Evolutionary conservation across 2,797 vertebrate genomes (phyloP).

Genomic region (Cuculus canorus): DNA sequence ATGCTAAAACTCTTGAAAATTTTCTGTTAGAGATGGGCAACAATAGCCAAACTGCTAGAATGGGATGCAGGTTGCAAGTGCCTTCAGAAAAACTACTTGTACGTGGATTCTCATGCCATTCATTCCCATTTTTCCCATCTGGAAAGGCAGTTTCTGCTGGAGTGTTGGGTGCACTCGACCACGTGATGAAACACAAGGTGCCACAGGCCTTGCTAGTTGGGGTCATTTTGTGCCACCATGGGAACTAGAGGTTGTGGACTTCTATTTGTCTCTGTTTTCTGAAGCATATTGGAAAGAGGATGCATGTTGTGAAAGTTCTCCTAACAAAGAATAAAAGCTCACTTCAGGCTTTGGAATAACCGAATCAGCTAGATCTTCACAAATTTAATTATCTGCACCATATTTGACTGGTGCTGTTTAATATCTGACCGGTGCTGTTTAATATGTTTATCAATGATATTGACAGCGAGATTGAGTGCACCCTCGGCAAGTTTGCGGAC

Average conservation of each 20-base stretch:
- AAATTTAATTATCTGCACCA: neutral
- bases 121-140: neutral
- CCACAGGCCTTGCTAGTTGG: neutral
- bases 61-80: neutral
- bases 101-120: neutral
- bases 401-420: too few species aligned
- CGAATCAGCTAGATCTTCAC: neutral
- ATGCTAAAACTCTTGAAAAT: neutral
- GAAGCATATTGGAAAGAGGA: neutral
- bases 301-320: neutral
- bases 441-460: too few species aligned
- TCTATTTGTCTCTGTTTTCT: neutral
- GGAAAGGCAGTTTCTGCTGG: neutral
- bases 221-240: rapidly evolving
- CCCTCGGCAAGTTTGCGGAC: too few species aligned
- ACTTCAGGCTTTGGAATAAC: neutral
- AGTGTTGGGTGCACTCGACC: neutral
- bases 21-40: neutral
- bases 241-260: neutral
- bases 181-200: neutral
- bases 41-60: neutral
- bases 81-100: neutral
- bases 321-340: neutral
- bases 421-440: too few species aligned
- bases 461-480: too few species aligned